Evolutionary conservation across 2,888 invertebrate species (phyloP).

Genomic region (Smittia aterrima): DNA sequence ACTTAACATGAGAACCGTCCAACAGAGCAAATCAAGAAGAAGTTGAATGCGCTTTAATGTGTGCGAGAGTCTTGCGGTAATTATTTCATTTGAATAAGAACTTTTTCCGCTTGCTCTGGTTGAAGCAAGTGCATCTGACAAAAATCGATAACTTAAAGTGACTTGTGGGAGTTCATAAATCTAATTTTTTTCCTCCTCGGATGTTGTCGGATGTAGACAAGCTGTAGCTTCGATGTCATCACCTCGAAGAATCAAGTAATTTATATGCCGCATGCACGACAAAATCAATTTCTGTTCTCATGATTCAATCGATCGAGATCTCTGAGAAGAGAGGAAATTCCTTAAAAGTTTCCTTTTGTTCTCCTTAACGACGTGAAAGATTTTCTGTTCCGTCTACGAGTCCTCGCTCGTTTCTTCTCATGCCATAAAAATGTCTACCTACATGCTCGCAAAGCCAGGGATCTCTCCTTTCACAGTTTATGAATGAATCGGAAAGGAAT

Average conservation of each 20-base stretch:
- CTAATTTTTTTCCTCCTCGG: background rate
- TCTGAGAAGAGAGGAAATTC: background rate
- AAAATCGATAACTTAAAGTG: background rate
- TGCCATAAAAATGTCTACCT: conserved; percentile 31
- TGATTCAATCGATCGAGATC: background rate
- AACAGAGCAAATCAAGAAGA: background rate
- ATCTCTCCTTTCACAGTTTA: conserved; percentile 20
- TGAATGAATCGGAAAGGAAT: conserved; percentile 21
- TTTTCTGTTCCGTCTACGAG: background rate
- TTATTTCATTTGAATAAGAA: conserved; percentile 35
- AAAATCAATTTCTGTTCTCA: background rate
- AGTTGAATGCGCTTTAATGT: background rate
- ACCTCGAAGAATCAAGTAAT: conserved; percentile 27
- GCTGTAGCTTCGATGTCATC: conserved; percentile 1
- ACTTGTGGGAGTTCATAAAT: conserved; percentile 35
- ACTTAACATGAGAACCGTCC: background rate
- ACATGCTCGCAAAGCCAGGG: conserved; percentile 4
- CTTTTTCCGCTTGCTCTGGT: too few relatives aligned
- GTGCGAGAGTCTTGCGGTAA: conserved; percentile 9
- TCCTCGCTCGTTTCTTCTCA: background rate
- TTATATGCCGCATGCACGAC: conserved; percentile 31
- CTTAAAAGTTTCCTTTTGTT: background rate
- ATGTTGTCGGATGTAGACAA: conserved; percentile 30
- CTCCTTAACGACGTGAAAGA: background rate
- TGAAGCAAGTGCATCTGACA: too few relatives aligned